Evolutionary conservation across 2,888 invertebrate genomes (phyloP).

Genomic region (Prosopocoilus inquinatus): DNA sequence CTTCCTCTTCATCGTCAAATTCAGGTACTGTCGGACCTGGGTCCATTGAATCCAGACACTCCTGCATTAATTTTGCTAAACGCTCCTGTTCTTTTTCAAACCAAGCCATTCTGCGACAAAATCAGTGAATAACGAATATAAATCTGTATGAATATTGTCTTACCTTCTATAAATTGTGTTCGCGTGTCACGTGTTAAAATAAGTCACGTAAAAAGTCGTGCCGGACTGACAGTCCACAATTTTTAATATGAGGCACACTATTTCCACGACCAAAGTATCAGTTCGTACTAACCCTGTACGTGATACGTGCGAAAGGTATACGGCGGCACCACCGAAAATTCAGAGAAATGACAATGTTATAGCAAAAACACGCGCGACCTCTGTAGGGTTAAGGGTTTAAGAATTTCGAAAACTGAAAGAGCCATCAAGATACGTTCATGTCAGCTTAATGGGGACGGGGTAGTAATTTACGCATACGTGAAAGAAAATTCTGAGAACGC

Average conservation of each 20-base stretch:
- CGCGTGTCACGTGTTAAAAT: neutral
- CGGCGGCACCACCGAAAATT: too few species aligned
- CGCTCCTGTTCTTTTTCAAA: slow-evolving; percentile 2
- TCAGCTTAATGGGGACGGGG: too few species aligned
- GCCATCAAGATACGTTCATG: too few species aligned
- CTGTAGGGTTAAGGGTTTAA: slow-evolving; percentile 2
- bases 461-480: too few species aligned
- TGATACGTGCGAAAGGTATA: too few species aligned
- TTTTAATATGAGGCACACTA: neutral
- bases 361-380: neutral
- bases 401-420: too few species aligned
- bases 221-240: slow-evolving; percentile 1
- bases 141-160: neutral
- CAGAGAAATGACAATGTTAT: too few species aligned
- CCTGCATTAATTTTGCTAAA: neutral
- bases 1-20: neutral
- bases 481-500: too few species aligned
- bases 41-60: neutral
- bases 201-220: neutral
- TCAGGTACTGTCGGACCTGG: neutral
- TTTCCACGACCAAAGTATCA: too few species aligned
- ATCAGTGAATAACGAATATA: neutral
- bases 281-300: too few species aligned
- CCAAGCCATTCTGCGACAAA: neutral
- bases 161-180: neutral